Evolutionary conservation across 2,888 invertebrate species (phyloP), one percentile per base, ranked within the genome.

Genomic region (Ichneumoninae sp.): DNA sequence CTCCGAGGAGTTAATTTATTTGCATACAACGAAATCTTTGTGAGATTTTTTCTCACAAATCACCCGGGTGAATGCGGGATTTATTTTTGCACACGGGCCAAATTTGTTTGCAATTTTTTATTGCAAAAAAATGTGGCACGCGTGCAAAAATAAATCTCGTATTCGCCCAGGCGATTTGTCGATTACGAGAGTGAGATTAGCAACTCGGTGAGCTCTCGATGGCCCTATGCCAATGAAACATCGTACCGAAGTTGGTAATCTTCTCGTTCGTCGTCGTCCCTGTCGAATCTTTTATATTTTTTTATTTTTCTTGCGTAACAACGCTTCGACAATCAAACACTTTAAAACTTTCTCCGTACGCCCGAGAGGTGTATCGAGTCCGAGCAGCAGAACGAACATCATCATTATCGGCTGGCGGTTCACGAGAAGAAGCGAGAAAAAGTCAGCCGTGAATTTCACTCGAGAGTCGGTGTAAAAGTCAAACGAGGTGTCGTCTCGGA

Each of bases 191-290:
- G 7, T 50, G 8, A 36, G 75, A 79, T 79, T 75, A 44, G 74
- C 70, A 30, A 60, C 47, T 60, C 47, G 50, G 7, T 50, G 36
- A 26, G 69, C 54, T 44, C 69, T 16, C 40, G 82, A 65, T 82
- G 82, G 79, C 83, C 65, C 50, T 78, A 54, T 54, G 74, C 71
- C 79, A 79, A 84, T 85, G 79, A 80, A 78, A 71, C 19, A 47
- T 79, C 82, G 22, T 69, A 69, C 81, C 84, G 87, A 87, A 85
- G 87, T 87, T 83, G 84, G 47, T 50, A 40, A 36, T n/a, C 19
- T n/a, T 16, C 33, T 19, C 69, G n/a, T 57, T 70, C 70, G 68
- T 80, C 40, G 33, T 19, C 52, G 10, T 52, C 16, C n/a, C 47
- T 65, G 44, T 70, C 16, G 26, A 68, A 6, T 44, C 22, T 33